Conservation (phyloP, 2,888 invertebrate species). For the Microplitis manilae region DNA sequence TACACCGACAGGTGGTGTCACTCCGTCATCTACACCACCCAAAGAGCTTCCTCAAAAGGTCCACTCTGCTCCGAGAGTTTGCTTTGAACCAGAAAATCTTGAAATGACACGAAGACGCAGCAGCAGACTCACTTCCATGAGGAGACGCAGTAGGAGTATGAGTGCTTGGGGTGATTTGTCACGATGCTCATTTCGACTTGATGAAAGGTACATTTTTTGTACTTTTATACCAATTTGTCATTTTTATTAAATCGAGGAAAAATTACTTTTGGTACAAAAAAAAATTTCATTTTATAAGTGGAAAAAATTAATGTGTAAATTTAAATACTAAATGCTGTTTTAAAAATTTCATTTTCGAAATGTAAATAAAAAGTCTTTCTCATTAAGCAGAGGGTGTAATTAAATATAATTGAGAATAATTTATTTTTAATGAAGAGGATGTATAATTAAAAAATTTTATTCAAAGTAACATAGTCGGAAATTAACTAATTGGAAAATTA, state of each 20-base stretch:
- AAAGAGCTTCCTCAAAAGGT: constrained; percentile 53
- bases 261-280: no score
- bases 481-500: neutral
- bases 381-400: neutral
- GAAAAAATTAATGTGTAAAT: no score
- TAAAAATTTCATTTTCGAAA: neutral
- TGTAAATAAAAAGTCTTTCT: neutral
- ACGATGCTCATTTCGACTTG: constrained; percentile 85
- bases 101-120: constrained; percentile 66
- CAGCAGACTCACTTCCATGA: constrained; percentile 55
- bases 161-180: constrained; percentile 92
- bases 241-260: no score
- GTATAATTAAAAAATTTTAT: neutral
- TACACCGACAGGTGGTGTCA: constrained; percentile 60
- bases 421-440: constrained; percentile 1
- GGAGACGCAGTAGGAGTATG: constrained; percentile 79
- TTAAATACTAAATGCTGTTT: no score
- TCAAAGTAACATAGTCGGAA: neutral
- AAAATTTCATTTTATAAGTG: no score
- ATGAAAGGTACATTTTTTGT: constrained; percentile 77
- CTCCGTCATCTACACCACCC: constrained; percentile 65
- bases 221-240: neutral
- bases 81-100: constrained; percentile 74
- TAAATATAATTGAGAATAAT: neutral
- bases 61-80: constrained; percentile 73